Conservation (phyloP, 2,888 invertebrate genomes). For the Trissolcus japonicus region DNA sequence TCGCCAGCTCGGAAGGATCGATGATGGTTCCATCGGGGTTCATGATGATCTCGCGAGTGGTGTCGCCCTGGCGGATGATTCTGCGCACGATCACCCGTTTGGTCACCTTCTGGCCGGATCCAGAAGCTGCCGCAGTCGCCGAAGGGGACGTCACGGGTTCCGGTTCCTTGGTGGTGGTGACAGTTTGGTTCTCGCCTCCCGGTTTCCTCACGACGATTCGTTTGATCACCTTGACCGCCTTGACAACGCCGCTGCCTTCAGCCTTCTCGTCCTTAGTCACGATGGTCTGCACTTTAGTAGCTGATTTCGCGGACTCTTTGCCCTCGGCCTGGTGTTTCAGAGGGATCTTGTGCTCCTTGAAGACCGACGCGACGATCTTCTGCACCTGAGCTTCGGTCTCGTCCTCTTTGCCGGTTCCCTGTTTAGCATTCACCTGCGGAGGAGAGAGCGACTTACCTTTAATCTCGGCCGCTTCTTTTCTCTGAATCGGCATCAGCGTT, state of each 20-base stretch:
- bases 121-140: constrained; percentile 33
- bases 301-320: constrained; percentile 63
- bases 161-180: constrained; percentile 61
- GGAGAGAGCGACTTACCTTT: constrained; percentile 37
- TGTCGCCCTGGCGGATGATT: constrained; percentile 74
- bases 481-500: constrained; percentile 73
- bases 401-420: constrained; percentile 61
- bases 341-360: constrained; percentile 74
- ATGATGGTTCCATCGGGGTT: constrained; percentile 74
- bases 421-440: constrained; percentile 18
- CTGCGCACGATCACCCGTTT: constrained; percentile 73
- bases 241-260: constrained; percentile 63
- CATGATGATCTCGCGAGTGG: constrained; percentile 73
- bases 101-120: constrained; percentile 64
- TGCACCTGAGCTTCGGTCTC: constrained; percentile 74
- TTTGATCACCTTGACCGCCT: constrained; percentile 73
- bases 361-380: constrained; percentile 74
- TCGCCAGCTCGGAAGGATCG: constrained; percentile 73
- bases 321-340: constrained; percentile 65
- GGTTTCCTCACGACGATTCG: constrained; percentile 72
- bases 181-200: constrained; percentile 50
- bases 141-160: constrained; percentile 10
- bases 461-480: constrained; percentile 60
- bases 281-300: constrained; percentile 29
- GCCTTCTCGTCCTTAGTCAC: constrained; percentile 62